Base-by-base conservation (phyloP, 2,888 invertebrate species). In the Epinotia bilunana region DNA sequence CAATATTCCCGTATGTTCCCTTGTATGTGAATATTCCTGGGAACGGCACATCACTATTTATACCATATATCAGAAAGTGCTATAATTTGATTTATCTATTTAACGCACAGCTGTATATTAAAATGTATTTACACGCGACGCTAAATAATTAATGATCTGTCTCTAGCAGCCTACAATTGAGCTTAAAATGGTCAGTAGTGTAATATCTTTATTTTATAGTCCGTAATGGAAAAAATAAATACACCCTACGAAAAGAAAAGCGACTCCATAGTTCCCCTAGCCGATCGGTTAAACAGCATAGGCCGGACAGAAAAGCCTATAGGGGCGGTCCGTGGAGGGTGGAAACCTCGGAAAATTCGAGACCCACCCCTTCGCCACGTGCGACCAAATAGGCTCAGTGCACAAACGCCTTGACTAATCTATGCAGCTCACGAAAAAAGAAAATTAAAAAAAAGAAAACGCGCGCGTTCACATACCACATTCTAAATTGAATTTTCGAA, bases 281-380 rank as follows among this genome's bases (percentile, higher is more conserved):
- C 86, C 92, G 90, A 93, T 93, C 91, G 88, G 91, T 93, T 92
- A 91, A 93, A 92, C 93, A 90, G 92, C 91, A 93, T 93, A 94
- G 94, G 94, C 94, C 90, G 93, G 93, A 93, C 93, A 93, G 94
- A 94, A 94, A 94, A 93, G 94, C 94, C 93, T 93, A 93, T 91
- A 93, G 94, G 93, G 94, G 94, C 94, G 94, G 93, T 92, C 93
- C 93, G 93, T 87, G 84, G 91, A 90, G 94, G 94, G 94, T 93
- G 93, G 94, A 91, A 93, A 93, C 94, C 91, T 93, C 90, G 93
- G 94, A 93, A 94, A 93, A 92, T 93, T 93, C 92, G 88, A 90
- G 89, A 81, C 91, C 92, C 92, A 90, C 91, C 93, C 93, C 92
- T 88, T 78, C 86, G 90, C 88, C 93, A 93, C 93, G 93, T 94